A percentile compares a stretch with the other conserved stretches of the same genome.
Evolutionary conservation across 2,888 invertebrate genomes (phyloP).

Genomic region (Leptinotarsa peninsularis): DNA sequence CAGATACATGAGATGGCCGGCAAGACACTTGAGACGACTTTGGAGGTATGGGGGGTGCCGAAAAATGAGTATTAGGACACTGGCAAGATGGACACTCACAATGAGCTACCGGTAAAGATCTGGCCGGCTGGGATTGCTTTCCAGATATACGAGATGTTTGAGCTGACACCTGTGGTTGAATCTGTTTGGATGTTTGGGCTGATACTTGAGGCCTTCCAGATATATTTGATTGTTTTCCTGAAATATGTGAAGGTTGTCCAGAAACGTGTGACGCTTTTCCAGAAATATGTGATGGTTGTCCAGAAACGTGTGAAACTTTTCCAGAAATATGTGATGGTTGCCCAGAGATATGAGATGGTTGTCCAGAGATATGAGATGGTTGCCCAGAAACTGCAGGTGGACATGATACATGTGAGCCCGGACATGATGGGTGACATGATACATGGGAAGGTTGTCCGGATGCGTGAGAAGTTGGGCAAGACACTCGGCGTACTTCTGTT

Average conservation of each 20-base stretch:
- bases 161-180: conserved; percentile 1
- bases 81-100: conserved; percentile 16
- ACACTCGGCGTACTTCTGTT: not conserved
- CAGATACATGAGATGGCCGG: not conserved
- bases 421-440: not conserved
- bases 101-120: not conserved
- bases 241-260: conserved; percentile 5
- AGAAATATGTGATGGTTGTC: not conserved
- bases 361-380: not conserved
- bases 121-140: not conserved
- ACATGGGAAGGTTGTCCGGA: not conserved
- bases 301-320: not conserved
- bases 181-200: not conserved
- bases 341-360: not conserved
- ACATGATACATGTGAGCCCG: too few species aligned
- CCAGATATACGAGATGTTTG: conserved; percentile 3
- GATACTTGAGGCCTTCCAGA: not conserved
- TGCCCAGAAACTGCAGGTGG: not conserved
- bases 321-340: conserved; percentile 2
- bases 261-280: not conserved
- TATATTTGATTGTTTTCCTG: conserved; percentile 1
- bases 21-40: not conserved
- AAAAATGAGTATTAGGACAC: not conserved
- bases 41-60: not conserved
- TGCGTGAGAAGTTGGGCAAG: not conserved